A percentile compares a stretch with the other conserved stretches of the same genome.
Evolutionary conservation across 2,888 invertebrate genomes (phyloP).

Genomic region (Candidula unifasciata): DNA sequence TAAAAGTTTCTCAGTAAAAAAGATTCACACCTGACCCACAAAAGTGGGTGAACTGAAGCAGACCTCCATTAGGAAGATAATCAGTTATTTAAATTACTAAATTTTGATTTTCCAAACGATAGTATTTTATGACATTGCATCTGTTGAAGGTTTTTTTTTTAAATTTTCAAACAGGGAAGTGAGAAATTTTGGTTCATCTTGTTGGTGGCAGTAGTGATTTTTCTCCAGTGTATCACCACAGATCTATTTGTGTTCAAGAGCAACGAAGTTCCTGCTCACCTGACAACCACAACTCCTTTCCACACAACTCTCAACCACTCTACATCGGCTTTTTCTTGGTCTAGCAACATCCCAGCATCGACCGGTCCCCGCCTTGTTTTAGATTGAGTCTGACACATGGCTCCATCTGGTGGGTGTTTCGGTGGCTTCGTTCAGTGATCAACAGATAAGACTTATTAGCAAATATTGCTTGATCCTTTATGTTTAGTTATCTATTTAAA

Average conservation of each 20-base stretch:
- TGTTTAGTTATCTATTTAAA: no score
- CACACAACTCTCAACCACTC: constrained; percentile 4
- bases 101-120: neutral
- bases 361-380: no score
- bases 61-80: no score
- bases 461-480: no score
- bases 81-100: no score
- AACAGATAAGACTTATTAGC: no score
- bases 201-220: constrained; percentile 67
- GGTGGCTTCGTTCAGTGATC: no score
- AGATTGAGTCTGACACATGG: no score
- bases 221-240: constrained; percentile 72
- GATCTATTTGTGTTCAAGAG: constrained; percentile 72
- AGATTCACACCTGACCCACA: no score
- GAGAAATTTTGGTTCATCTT: constrained; percentile 75
- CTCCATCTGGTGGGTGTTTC: no score
- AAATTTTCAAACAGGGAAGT: constrained; percentile 61
- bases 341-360: neutral
- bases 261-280: constrained; percentile 43
- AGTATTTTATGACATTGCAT: neutral
- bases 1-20: no score
- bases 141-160: neutral
- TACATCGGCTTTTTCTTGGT: constrained; percentile 55
- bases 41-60: no score
- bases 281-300: constrained; percentile 48